phyloP scores from a whole-genome alignment of 92 coral and sea anemone genomes.

The Galaxea fascicularis region DNA sequence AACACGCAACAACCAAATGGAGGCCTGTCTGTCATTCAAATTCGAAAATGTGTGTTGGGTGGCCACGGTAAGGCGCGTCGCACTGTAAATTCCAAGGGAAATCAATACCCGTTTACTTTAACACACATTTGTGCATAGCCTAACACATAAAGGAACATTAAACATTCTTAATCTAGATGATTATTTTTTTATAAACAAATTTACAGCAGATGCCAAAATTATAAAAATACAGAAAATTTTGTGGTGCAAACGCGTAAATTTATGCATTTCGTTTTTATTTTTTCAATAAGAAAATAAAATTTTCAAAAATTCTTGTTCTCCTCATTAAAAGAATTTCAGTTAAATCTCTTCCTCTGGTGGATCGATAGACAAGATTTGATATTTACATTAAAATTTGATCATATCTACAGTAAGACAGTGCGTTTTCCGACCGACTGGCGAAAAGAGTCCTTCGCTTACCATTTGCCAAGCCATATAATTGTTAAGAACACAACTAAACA shows the following conservation, averaged over 20 bases:
- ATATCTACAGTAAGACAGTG: conserved; percentile 1
- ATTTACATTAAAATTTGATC: conserved; percentile 6
- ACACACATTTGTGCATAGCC: neutral
- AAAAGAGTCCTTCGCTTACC: neutral
- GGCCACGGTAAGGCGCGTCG: too few species aligned
- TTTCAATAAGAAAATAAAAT: conserved; percentile 2
- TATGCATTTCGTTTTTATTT: neutral
- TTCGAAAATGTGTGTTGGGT: too few species aligned
- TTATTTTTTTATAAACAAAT: conserved; percentile 10
- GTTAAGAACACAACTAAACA: neutral
- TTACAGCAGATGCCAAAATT: conserved; percentile 7
- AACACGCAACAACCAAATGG: too few species aligned
- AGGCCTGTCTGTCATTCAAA: too few species aligned
- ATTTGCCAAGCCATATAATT: neutral
- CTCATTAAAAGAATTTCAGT: neutral
- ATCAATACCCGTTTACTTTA: too few species aligned
- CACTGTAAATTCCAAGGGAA: too few species aligned
- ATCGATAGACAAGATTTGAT: conserved; percentile 6
- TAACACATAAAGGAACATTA: neutral
- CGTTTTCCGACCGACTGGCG: neutral
- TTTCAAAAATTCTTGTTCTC: neutral
- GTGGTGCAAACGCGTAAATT: neutral
- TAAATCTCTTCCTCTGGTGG: neutral
- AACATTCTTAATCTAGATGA: neutral
- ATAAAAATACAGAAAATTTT: neutral